phyloP scores from a whole-genome alignment of 2,888 invertebrate genomes.

The Malacosoma neustria region DNA sequence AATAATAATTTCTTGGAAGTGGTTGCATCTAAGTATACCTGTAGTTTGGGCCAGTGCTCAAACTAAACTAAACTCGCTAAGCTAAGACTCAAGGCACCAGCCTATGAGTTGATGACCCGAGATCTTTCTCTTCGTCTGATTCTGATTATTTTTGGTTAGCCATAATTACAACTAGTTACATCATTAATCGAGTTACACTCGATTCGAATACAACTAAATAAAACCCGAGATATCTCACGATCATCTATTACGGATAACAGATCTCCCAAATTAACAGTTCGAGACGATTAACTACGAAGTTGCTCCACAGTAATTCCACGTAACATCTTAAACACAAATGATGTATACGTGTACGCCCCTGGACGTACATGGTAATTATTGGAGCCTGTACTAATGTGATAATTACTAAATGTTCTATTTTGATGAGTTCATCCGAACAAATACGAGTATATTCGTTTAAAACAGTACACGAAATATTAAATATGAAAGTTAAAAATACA shows the following conservation, averaged over 20 bases:
- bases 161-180: background rate
- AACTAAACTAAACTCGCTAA: too few relatives aligned
- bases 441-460: background rate
- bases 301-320: constrained; percentile 41
- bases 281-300: constrained; percentile 35
- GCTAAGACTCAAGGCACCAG: too few relatives aligned
- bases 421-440: constrained; percentile 61
- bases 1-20: too few relatives aligned
- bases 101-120: too few relatives aligned
- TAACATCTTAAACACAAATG: constrained; percentile 69
- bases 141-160: too few relatives aligned
- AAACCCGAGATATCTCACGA: constrained; percentile 40
- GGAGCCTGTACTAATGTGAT: constrained; percentile 52
- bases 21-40: too few relatives aligned
- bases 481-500: too few relatives aligned
- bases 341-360: constrained; percentile 66
- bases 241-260: constrained; percentile 48
- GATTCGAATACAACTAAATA: constrained; percentile 13
- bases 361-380: constrained; percentile 57
- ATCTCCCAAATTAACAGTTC: constrained; percentile 44
- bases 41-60: too few relatives aligned
- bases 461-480: too few relatives aligned
- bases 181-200: background rate
- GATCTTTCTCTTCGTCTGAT: too few relatives aligned
- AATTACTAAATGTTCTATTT: constrained; percentile 52